These are phyloP conservation scores for Meliscaeva auricollis DNA, from an alignment of 2,888 invertebrate genomes.

Conservation along the genomic window DNA sequence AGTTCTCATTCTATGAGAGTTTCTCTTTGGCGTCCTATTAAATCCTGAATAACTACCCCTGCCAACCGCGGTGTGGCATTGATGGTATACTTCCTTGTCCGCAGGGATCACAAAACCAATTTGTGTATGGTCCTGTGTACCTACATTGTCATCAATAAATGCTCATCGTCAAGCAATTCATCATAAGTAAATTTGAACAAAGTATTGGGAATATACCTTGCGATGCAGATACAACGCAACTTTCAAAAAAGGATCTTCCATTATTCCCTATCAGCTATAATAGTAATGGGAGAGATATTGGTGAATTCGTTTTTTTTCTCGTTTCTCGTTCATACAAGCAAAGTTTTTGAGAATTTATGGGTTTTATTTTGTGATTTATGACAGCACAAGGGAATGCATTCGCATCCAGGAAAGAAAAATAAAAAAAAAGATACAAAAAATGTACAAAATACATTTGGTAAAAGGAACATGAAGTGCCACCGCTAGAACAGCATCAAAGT, in stretches of 20 bases:
- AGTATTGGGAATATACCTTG: slow-evolving; percentile 17
- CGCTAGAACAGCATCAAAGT: slow-evolving; percentile 58
- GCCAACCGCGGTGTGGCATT: no score
- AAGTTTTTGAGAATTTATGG: slow-evolving; percentile 71
- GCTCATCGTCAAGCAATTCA: slow-evolving; percentile 56
- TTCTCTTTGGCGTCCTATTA: no score
- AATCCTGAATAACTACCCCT: no score
- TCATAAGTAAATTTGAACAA: slow-evolving; percentile 61
- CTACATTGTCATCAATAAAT: slow-evolving; percentile 71
- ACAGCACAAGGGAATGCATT: slow-evolving; percentile 74
- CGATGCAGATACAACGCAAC: slow-evolving; percentile 52
- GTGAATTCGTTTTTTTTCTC: slow-evolving; percentile 60
- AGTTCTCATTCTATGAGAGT: no score
- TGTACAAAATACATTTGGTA: slow-evolving; percentile 72
- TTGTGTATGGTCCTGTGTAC: slow-evolving; percentile 38
- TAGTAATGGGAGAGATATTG: slow-evolving; percentile 73
- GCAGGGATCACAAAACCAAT: slow-evolving; percentile 28
- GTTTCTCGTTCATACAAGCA: slow-evolving; percentile 50
- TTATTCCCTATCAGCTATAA: slow-evolving; percentile 67
- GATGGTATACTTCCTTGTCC: neutral
- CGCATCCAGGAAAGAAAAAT: slow-evolving; percentile 64
- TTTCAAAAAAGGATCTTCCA: slow-evolving; percentile 53
- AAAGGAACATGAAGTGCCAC: slow-evolving; percentile 74
- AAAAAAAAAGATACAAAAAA: neutral
- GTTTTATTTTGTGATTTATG: slow-evolving; percentile 75